Conservation (phyloP, 1,140 invertebrate genomes). For the Philotrypesis tridentata region DNA sequence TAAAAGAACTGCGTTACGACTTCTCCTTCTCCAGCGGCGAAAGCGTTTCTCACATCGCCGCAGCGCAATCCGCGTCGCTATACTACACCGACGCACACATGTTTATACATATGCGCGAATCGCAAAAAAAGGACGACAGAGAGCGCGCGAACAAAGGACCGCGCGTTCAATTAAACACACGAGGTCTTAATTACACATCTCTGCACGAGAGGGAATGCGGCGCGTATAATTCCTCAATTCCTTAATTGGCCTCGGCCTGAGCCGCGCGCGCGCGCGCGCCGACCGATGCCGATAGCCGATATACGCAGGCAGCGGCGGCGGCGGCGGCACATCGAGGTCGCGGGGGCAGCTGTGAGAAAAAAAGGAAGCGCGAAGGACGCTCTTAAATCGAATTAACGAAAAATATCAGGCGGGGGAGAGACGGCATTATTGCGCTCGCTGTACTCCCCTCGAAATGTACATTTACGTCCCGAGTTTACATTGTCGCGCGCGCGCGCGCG, state of each 20-base stretch:
- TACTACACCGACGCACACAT: too few relatives aligned
- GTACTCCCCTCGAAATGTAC: too few relatives aligned
- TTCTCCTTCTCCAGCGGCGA: conserved; percentile 38
- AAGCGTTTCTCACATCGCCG: too few relatives aligned
- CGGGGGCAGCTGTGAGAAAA: neutral
- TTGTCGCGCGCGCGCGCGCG: neutral
- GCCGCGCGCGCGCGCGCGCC: too few relatives aligned
- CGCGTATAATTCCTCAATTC: conserved; percentile 62
- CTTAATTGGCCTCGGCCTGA: conserved; percentile 63
- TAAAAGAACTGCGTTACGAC: neutral
- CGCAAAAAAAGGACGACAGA: neutral
- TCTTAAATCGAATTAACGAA: neutral
- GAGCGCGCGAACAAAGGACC: conserved; percentile 9
- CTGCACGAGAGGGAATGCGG: conserved; percentile 32
- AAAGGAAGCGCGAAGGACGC: conserved; percentile 25
- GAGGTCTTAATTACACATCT: conserved; percentile 60
- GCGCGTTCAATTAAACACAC: conserved; percentile 57
- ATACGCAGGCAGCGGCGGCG: too few relatives aligned
- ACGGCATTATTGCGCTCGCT: too few relatives aligned
- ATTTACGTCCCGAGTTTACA: conserved; percentile 17
- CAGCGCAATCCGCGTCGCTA: too few relatives aligned
- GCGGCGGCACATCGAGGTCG: neutral
- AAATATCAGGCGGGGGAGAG: neutral
- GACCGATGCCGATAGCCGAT: conserved; percentile 38
- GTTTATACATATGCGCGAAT: conserved; percentile 44